Conservation (phyloP, 1,140 invertebrate genomes). For the Hermatobates lingyangjiaoensis region DNA sequence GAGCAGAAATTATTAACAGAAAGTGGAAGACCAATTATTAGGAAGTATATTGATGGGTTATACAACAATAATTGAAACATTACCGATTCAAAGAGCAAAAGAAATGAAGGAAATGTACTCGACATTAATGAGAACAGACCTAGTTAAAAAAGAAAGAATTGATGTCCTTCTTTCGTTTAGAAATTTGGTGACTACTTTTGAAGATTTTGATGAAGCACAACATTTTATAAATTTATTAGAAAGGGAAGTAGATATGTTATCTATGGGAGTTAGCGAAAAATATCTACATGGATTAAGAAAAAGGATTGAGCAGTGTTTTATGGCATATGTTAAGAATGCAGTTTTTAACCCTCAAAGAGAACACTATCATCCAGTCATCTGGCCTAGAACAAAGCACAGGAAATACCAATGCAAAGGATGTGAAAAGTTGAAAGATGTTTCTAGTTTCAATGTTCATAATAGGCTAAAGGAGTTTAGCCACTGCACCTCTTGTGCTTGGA, state of each 20-base stretch:
- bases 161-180: background rate
- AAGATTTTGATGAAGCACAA: background rate
- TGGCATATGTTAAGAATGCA: background rate
- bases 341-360: background rate
- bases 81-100: background rate
- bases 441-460: background rate
- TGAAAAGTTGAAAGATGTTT: background rate
- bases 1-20: background rate
- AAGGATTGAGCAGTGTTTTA: background rate
- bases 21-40: background rate
- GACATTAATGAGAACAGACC: background rate
- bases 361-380: too few species aligned
- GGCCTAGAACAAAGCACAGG: background rate
- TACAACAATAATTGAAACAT: background rate
- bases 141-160: background rate
- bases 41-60: background rate
- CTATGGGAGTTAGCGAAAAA: background rate
- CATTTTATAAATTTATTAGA: background rate
- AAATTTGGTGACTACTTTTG: background rate
- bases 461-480: background rate
- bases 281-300: background rate
- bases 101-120: slow-evolving; percentile 1
- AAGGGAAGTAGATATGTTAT: background rate
- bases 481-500: background rate
- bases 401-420: background rate